Base-by-base conservation (phyloP, 2,888 invertebrate genomes). In the Seira ritae region DNA sequence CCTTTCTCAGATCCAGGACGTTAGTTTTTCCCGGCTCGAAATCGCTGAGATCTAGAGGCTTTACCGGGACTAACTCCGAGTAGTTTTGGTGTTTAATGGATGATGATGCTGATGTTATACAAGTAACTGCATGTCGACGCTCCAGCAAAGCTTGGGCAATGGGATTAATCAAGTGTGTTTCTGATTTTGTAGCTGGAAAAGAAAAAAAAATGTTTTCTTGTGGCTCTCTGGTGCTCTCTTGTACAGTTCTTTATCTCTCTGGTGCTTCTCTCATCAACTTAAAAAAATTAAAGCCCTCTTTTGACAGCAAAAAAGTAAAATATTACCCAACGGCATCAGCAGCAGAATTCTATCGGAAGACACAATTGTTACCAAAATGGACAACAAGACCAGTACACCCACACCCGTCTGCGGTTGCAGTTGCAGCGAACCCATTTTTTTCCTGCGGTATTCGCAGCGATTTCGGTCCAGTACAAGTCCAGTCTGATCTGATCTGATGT, bases 31-130 rank as follows among this genome's bases (percentile, higher is more conserved):
- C 12, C 1, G 65, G 42, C 8, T 65, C 22, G 55, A 80, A 78
- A 19, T 74, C 84, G 1, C 23, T 46, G 37, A 75, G 19, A n/a
- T 78, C 75, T 15, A 78, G 73, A 31, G 78, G 74, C 65, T 77
- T 72, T 24, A 68, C 46, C 0, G 82, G 82, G 0, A 82, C 42
- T 17, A 82, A 23, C 22, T 82, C 82, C 3, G 67, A 72, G 6
- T 76, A 69, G 17, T 82, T 77, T 1, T 60, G 23, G 0, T 90
- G 89, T 72, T 91, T 91, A 75, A 91, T 71, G 0, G 66, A 20
- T 1, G 75, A 75, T n/a, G 42, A 62, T 6, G 77, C 72, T 22
- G 76, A 72, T n/a, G 55, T 71, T 20, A 77, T 70, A 1, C 60
- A 17, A n/a, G 78, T 78, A 10, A 78, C 75, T 55, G 60, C 15